Evolutionary conservation across 1,140 invertebrate genomes (phyloP), one percentile per base, ranked within the genome.

Genomic region (Diachasmimorpha longicaudata): DNA sequence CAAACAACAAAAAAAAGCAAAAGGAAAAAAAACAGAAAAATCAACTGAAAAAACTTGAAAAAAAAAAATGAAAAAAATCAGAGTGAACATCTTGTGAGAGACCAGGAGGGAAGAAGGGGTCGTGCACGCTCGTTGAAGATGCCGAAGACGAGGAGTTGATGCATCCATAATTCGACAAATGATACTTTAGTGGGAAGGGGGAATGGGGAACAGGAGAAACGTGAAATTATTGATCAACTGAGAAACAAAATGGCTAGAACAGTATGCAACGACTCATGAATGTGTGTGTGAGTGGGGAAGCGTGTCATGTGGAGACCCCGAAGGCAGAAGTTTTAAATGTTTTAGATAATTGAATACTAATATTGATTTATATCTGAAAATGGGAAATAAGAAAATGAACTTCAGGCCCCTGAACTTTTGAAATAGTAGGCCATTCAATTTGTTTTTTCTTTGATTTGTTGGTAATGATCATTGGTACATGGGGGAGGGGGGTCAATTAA

Each of bases 291-390:
- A 36, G 36, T 68, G 81, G 81, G 80, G 79, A 58, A 72, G 70
- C 70, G 74, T 76, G 25, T 58, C 19, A 68, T 52, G 52, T 80
- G 77, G 80, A 78, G 79, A 79, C 74, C 83, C 77, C 69, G 72
- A 81, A 79, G 52, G 80, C 82, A 82, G 81, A 82, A 83, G 83
- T 86, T 88, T 86, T 85, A 84, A 81, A 87, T 82, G 82, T 84
- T 85, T 83, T 87, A 87, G 84, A 83, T 83, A 86, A 88, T 86
- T 87, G 79, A 85, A 86, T 85, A 84, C 84, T 81, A 81, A 80
- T 86, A 86, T 70, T 85, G 79, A 85, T 85, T 83, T 83, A 77
- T 76, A 73, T 80, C 31, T 31, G 79, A 78, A 36, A 67, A 66
- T 25, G 73, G 69, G 67, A 42, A 42, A 42, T n/a, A 23, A 31